These are phyloP conservation scores for Balanococcus diminutus DNA, from an alignment of 2,888 invertebrate genomes.

Conservation along the genomic window DNA sequence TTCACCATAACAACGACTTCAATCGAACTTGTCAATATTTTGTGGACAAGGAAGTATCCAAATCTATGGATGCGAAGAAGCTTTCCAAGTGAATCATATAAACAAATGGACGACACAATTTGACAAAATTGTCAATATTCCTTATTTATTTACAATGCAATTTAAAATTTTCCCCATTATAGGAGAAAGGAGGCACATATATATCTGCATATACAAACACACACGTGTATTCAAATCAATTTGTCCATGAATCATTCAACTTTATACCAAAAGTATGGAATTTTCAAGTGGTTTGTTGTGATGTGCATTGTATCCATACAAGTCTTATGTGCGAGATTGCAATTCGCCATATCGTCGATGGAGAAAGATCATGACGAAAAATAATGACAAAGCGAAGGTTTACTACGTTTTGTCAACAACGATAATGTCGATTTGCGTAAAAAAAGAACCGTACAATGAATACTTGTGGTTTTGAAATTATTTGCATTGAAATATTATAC, in stretches of 20 bases:
- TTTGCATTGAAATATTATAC: conserved; percentile 3
- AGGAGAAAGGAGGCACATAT: neutral
- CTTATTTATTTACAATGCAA: neutral
- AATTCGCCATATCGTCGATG: neutral
- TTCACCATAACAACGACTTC: neutral
- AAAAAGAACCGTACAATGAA: neutral
- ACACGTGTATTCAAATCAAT: neutral
- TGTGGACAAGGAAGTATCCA: neutral
- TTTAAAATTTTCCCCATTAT: neutral
- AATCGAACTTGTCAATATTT: neutral
- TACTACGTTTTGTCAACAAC: conserved; percentile 14
- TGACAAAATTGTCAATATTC: neutral
- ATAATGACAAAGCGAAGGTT: conserved; percentile 30
- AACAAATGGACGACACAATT: neutral
- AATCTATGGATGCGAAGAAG: neutral
- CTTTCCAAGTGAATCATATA: neutral
- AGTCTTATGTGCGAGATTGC: neutral
- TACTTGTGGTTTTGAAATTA: conserved; percentile 33
- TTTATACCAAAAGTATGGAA: neutral
- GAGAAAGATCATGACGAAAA: neutral
- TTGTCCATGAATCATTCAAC: neutral
- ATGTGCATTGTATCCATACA: too few species aligned
- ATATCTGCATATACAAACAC: neutral
- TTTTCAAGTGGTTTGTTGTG: conserved; percentile 24
- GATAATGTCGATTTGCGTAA: conserved; percentile 29